These are phyloP conservation scores for Tupaia tana DNA, from an alignment of 2,113 vertebrate species.

Conservation along the genomic window DNA sequence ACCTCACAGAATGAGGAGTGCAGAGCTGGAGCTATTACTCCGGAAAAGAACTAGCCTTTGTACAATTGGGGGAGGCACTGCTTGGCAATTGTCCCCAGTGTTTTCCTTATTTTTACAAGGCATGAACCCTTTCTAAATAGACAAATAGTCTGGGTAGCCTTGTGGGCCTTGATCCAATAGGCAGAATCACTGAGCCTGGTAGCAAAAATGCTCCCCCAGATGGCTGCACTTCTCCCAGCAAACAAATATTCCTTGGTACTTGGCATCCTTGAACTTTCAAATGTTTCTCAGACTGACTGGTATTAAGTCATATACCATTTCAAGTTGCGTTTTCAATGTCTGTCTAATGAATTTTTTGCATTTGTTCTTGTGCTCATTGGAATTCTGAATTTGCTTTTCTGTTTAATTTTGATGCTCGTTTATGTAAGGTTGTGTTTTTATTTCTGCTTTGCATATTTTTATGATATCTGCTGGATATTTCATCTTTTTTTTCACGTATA, in stretches of 20 bases:
- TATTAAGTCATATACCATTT: background rate
- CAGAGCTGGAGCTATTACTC: no score
- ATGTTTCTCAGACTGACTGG: background rate
- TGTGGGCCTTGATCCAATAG: no score
- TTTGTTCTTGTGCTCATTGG: background rate
- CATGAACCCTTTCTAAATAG: no score
- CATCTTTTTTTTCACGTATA: background rate
- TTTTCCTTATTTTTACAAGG: no score
- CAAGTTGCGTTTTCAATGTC: background rate
- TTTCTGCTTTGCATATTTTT: background rate
- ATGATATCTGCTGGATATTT: background rate
- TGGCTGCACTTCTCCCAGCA: background rate
- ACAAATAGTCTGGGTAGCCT: no score
- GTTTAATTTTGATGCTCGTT: background rate
- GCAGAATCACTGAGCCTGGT: no score
- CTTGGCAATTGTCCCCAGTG: no score
- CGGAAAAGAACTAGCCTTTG: no score
- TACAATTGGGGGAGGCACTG: no score
- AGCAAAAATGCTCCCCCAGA: background rate
- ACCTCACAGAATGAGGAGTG: background rate
- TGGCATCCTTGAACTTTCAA: background rate
- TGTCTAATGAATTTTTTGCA: background rate
- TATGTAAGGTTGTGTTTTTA: background rate
- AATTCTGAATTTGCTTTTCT: background rate
- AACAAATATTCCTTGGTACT: background rate